Evolutionary conservation across 2,113 vertebrate genomes (phyloP).

Genomic region (Xerus inauris): DNA sequence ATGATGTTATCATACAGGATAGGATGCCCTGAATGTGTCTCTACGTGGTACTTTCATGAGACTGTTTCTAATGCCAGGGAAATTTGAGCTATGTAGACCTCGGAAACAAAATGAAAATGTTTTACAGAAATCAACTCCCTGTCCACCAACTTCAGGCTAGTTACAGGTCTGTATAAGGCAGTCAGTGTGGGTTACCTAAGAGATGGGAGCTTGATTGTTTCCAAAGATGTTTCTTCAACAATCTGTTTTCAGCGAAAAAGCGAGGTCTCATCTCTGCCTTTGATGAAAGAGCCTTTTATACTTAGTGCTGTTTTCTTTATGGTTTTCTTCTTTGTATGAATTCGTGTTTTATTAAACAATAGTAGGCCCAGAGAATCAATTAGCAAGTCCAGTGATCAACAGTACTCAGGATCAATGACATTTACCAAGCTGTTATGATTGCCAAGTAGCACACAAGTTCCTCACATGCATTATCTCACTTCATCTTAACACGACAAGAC

Average conservation of each 20-base stretch:
- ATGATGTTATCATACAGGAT: fast-evolving
- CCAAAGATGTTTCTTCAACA: neutral
- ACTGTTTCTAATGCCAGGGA: neutral
- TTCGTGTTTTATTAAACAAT: neutral
- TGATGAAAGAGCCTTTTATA: neutral
- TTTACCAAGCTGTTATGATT: neutral
- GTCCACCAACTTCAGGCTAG: fast-evolving
- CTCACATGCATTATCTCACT: neutral
- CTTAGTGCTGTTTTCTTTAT: fast-evolving
- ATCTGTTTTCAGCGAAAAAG: neutral
- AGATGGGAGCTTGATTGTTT: too few relatives aligned
- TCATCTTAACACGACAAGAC: neutral
- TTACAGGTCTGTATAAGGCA: neutral
- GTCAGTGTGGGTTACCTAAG: neutral
- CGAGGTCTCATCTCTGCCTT: neutral
- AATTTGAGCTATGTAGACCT: neutral
- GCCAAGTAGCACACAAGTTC: too few relatives aligned
- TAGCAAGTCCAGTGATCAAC: neutral
- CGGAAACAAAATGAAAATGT: neutral
- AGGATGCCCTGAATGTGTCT: neutral
- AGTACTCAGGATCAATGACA: neutral
- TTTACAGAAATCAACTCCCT: neutral
- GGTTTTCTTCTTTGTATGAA: neutral
- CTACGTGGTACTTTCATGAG: neutral
- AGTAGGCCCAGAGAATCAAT: neutral